A percentile compares a stretch with the other conserved stretches of the same genome.
phyloP scores from a whole-genome alignment of 2,113 vertebrate genomes.

The Ophiodon elongatus region DNA sequence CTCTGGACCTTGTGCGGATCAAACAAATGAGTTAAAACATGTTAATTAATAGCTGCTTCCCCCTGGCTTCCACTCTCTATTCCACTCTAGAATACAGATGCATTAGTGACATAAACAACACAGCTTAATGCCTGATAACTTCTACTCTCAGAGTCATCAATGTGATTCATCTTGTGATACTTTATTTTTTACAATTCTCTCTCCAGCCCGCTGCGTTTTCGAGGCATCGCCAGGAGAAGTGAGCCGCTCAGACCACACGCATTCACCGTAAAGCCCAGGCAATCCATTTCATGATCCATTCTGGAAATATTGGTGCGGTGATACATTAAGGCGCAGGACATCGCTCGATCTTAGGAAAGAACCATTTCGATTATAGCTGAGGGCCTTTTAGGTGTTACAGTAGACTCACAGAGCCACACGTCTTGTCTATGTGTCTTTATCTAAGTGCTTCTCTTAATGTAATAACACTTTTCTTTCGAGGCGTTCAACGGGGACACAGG shows the following conservation, averaged over 20 bases:
- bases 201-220: slow-evolving; percentile 22
- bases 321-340: slow-evolving; percentile 23
- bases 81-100: neutral
- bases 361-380: slow-evolving; percentile 13
- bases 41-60: neutral
- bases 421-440: neutral
- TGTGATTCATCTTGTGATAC: slow-evolving; percentile 23
- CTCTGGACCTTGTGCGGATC: neutral
- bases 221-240: slow-evolving; percentile 20
- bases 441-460: slow-evolving; percentile 52
- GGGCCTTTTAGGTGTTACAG: slow-evolving; percentile 5
- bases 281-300: slow-evolving; percentile 25
- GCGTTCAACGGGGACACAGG: slow-evolving; percentile 12
- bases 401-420: neutral
- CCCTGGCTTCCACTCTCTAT: neutral
- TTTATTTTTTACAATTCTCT: slow-evolving; percentile 15
- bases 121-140: neutral
- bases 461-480: slow-evolving; percentile 49
- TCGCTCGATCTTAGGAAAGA: neutral
- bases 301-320: slow-evolving; percentile 38
- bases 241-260: slow-evolving; percentile 33
- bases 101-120: neutral
- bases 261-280: slow-evolving; percentile 14
- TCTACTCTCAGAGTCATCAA: slow-evolving; percentile 19
- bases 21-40: neutral